Evolutionary conservation across 2,113 vertebrate species (phyloP).

Genomic region (Chascanopsetta lugubris): DNA sequence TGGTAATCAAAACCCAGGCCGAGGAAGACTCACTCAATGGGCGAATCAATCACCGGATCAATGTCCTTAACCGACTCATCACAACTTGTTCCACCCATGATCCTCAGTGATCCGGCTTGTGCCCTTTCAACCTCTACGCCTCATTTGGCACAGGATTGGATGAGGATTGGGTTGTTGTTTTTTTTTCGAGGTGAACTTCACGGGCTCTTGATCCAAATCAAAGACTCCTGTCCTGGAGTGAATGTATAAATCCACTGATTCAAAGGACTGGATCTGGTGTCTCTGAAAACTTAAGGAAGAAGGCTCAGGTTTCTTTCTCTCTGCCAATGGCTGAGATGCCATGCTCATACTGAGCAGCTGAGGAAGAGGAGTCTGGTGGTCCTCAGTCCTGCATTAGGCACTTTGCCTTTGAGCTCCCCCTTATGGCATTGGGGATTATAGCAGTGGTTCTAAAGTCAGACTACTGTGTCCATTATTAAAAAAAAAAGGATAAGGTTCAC

Average conservation of each 20-base stretch:
- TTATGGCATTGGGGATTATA: constrained; percentile 65
- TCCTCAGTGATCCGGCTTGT: constrained; percentile 34
- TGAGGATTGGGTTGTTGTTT: constrained; percentile 13
- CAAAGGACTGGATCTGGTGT: neutral
- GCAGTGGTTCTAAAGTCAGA: constrained; percentile 35
- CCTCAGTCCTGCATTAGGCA: constrained; percentile 38
- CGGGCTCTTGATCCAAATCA: neutral
- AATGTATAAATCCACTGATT: constrained; percentile 8
- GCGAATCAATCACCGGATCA: constrained; percentile 59
- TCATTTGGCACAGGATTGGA: constrained; percentile 30
- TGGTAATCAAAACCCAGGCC: constrained; percentile 58
- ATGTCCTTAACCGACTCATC: constrained; percentile 70
- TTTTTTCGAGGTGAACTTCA: constrained; percentile 5
- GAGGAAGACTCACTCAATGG: constrained; percentile 52
- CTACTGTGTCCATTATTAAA: constrained; percentile 7
- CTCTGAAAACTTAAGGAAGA: neutral
- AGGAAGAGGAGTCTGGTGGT: constrained; percentile 34
- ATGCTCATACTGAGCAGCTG: constrained; percentile 4
- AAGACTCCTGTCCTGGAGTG: constrained; percentile 6
- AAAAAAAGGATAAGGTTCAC: constrained; percentile 13
- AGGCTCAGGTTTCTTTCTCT: neutral
- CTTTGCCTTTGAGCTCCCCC: constrained; percentile 77
- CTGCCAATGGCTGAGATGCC: constrained; percentile 1
- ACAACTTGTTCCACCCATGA: constrained; percentile 48
- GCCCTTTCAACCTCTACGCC: constrained; percentile 29